These are phyloP conservation scores for Halcyon leucocephala DNA, from an alignment of 2,797 vertebrate species.

Conservation along the genomic window DNA sequence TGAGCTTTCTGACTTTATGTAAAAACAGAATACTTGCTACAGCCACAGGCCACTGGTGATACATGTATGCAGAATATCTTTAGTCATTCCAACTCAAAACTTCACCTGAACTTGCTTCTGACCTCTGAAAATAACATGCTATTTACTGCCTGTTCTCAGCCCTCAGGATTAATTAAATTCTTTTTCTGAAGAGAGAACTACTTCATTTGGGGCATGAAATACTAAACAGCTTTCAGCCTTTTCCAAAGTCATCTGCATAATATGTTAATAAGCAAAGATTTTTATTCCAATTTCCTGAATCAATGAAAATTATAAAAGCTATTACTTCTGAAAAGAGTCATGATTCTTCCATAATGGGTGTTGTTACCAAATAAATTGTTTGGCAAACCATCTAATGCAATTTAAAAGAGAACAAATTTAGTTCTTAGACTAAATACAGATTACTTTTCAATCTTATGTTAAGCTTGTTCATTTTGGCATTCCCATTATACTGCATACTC, in stretches of 20 bases:
- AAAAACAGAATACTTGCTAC: background rate
- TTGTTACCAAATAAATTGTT: slow-evolving; percentile 16
- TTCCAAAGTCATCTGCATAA: background rate
- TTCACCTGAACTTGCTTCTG: background rate
- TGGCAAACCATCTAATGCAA: background rate
- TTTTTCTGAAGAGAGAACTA: background rate
- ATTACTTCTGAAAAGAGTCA: background rate
- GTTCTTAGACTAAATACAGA: background rate
- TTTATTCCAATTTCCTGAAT: slow-evolving; percentile 18
- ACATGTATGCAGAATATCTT: fast-evolving
- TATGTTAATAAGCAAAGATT: slow-evolving; percentile 8
- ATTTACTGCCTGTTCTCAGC: background rate
- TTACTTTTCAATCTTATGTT: background rate
- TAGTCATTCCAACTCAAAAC: background rate
- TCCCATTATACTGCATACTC: background rate
- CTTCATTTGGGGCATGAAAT: background rate
- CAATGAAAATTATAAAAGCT: slow-evolving; percentile 1
- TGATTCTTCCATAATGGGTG: background rate
- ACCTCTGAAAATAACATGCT: background rate
- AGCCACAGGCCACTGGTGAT: fast-evolving
- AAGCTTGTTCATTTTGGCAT: background rate
- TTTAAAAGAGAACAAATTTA: background rate
- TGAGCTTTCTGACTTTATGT: background rate
- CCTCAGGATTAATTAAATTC: background rate
- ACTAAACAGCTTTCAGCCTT: background rate